phyloP scores from a whole-genome alignment of 2,888 invertebrate species.

The Listrodromus nycthemerus region DNA sequence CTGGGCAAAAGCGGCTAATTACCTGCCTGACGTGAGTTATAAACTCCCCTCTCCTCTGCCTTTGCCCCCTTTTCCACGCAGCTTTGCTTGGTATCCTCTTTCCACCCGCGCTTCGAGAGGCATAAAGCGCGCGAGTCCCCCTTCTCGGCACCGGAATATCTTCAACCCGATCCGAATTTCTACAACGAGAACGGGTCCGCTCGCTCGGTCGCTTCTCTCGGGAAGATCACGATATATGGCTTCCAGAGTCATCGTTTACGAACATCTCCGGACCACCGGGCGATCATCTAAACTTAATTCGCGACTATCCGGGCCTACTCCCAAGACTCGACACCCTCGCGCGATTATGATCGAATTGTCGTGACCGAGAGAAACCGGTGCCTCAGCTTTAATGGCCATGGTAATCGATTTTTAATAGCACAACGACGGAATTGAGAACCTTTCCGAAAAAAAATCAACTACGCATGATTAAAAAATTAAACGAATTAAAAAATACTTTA shows the following conservation, averaged over 20 bases:
- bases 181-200: slow-evolving; percentile 73
- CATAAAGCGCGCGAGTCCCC: slow-evolving; percentile 57
- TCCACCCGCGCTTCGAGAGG: slow-evolving; percentile 63
- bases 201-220: slow-evolving; percentile 26
- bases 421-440: background rate
- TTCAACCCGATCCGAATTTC: slow-evolving; percentile 77
- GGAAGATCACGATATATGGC: slow-evolving; percentile 22
- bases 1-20: slow-evolving; percentile 84
- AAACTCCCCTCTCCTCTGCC: slow-evolving; percentile 76
- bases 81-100: slow-evolving; percentile 63
- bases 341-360: slow-evolving; percentile 52
- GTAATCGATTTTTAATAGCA: slow-evolving; percentile 55
- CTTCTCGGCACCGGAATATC: slow-evolving; percentile 74
- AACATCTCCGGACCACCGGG: slow-evolving; percentile 66
- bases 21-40: slow-evolving; percentile 85
- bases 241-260: slow-evolving; percentile 23
- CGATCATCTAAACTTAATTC: slow-evolving; percentile 30
- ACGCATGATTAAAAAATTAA: background rate
- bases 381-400: slow-evolving; percentile 9
- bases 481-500: too few relatives aligned
- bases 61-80: slow-evolving; percentile 48
- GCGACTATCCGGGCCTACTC: slow-evolving; percentile 36
- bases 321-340: slow-evolving; percentile 34
- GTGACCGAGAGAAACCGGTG: slow-evolving; percentile 19
- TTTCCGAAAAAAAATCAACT: background rate